Conservation (phyloP, 2,113 vertebrate species). For the Bos taurus region ARS-UCD2.0 NC_037332.1:119405501-119406000, state of each 20-base stretch:
- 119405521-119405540: background rate
- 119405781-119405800: background rate
- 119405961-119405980: background rate
- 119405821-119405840: too few species aligned
- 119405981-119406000: background rate
- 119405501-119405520: background rate
- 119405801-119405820: background rate
- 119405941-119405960: background rate
- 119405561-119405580: rapidly evolving
- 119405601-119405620: too few species aligned
- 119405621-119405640: background rate
- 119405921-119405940: background rate
- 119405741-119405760: background rate
- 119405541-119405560: background rate
- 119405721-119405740: background rate
- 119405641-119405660: background rate
- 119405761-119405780: background rate
- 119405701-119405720: background rate
- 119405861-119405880: too few species aligned
- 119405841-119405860: rapidly evolving
- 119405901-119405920: background rate
- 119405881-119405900: background rate
- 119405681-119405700: background rate
- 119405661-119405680: background rate
- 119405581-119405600: background rate